Evolutionary conservation across 2,797 vertebrate species (phyloP).

Genomic region (Molossus alvarezi): DNA sequence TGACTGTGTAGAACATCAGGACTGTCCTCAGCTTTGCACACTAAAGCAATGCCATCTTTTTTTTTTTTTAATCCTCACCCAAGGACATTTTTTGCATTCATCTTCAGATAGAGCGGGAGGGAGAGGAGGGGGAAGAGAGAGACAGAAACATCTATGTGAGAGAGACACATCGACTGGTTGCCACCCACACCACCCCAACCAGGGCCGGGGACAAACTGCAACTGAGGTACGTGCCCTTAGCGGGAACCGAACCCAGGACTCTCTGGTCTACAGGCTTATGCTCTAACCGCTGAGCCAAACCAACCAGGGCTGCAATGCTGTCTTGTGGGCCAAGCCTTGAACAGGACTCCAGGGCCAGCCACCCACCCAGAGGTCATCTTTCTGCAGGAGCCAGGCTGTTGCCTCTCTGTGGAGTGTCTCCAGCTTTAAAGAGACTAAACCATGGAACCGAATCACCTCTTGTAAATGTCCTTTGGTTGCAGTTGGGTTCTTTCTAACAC

Average conservation of each 20-base stretch:
- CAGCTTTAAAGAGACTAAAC: background rate
- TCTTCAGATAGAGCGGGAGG: too few relatives aligned
- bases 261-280: too few relatives aligned
- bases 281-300: too few relatives aligned
- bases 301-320: background rate
- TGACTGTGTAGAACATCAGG: background rate
- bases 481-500: background rate
- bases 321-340: background rate
- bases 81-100: too few relatives aligned
- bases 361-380: fast-evolving
- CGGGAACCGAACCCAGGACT: too few relatives aligned
- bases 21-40: background rate
- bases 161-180: too few relatives aligned
- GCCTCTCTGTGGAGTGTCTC: background rate
- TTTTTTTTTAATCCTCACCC: too few relatives aligned
- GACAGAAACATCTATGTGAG: too few relatives aligned
- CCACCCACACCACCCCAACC: too few relatives aligned
- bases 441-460: background rate
- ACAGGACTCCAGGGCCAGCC: background rate
- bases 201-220: too few relatives aligned
- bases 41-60: background rate
- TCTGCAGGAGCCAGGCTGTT: background rate
- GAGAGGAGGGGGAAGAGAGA: too few relatives aligned
- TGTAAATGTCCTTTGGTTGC: background rate
- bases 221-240: too few relatives aligned